Conservation (phyloP, 2,888 invertebrate genomes). For the Hydriomena furcata region DNA sequence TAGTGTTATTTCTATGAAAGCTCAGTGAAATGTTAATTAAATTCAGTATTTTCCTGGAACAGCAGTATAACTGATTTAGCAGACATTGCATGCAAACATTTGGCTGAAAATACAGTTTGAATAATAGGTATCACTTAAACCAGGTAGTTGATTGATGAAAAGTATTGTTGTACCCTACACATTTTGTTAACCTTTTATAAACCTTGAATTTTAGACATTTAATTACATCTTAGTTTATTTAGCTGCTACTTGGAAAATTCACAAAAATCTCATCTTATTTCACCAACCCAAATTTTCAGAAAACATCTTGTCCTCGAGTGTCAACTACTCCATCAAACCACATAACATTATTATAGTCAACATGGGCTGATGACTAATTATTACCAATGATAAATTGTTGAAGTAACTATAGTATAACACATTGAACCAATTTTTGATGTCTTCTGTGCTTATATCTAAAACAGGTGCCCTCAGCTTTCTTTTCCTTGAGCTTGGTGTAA, state of each 20-base stretch:
- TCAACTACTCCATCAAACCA: no score
- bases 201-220: not conserved
- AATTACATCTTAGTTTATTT: no score
- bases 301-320: no score
- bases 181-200: not conserved
- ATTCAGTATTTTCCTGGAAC: no score
- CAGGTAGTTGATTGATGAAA: not conserved
- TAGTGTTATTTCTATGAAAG: no score
- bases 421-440: not conserved
- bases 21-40: no score
- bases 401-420: not conserved
- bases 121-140: not conserved
- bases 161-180: not conserved
- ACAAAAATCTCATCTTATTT: not conserved
- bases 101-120: not conserved
- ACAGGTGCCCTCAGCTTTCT: not conserved
- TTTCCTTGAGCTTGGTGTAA: not conserved
- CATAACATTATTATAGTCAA: no score
- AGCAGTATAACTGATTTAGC: not conserved
- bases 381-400: not conserved
- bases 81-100: slow-evolving; percentile 8
- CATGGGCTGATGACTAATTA: no score
- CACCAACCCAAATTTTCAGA: no score
- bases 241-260: no score
- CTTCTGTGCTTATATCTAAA: not conserved